Evolutionary conservation across 2,888 invertebrate genomes (phyloP).

Genomic region (Lamproptera curius): DNA sequence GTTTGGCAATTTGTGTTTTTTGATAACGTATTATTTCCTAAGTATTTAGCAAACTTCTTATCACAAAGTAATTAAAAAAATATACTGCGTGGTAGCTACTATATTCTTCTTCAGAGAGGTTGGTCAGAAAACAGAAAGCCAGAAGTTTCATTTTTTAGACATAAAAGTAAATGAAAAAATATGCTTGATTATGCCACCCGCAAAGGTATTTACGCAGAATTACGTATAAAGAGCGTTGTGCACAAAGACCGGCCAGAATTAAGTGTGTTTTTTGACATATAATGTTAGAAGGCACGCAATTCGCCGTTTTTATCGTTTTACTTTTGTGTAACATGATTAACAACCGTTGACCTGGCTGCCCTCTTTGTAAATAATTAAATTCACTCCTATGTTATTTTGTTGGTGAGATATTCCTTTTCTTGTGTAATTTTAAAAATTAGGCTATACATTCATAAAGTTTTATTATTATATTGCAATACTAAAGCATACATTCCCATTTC

Average conservation of each 20-base stretch:
- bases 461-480: too few species aligned
- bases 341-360: slow-evolving; percentile 13
- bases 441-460: too few species aligned
- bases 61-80: slow-evolving; percentile 1
- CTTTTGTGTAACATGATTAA: slow-evolving; percentile 14
- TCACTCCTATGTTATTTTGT: slow-evolving; percentile 6
- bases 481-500: too few species aligned
- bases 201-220: slow-evolving; percentile 9
- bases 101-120: too few species aligned
- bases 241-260: slow-evolving; percentile 14
- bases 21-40: too few species aligned
- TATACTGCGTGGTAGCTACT: too few species aligned
- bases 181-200: background rate
- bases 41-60: too few species aligned
- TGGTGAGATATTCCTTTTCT: background rate
- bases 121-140: too few species aligned
- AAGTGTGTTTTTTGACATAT: slow-evolving; percentile 12
- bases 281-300: slow-evolving; percentile 17
- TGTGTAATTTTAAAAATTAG: too few species aligned
- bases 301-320: slow-evolving; percentile 10
- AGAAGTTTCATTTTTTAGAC: too few species aligned
- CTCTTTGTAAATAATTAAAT: slow-evolving; percentile 15
- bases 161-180: too few species aligned
- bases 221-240: slow-evolving; percentile 13
- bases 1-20: too few species aligned